Evolutionary conservation across 2,888 invertebrate genomes (phyloP).

Genomic region (Chymomyza amoena): DNA sequence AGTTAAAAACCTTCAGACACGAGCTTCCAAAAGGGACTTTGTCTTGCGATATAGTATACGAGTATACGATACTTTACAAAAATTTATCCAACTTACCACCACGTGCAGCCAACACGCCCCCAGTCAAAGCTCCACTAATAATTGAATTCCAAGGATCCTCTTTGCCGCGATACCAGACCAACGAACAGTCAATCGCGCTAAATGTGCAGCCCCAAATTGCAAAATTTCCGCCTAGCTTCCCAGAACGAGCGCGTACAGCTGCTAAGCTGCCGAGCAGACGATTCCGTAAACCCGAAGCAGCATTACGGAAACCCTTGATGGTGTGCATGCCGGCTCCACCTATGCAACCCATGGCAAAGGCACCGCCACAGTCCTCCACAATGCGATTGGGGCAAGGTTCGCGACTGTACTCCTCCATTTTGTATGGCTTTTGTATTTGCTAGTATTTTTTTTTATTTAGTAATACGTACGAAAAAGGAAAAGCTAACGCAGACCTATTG

Average conservation of each 20-base stretch:
- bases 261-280: conserved; percentile 50
- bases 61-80: no score
- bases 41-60: no score
- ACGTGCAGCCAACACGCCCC: conserved; percentile 53
- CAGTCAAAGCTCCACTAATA: conserved; percentile 58
- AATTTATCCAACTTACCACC: conserved; percentile 9
- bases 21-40: no score
- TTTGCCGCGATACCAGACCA: conserved; percentile 50
- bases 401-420: conserved; percentile 95
- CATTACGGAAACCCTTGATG: conserved; percentile 97
- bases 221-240: conserved; percentile 54
- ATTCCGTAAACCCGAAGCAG: conserved; percentile 84
- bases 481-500: not conserved
- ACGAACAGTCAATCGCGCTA: conserved; percentile 55
- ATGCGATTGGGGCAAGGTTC: conserved; percentile 99
- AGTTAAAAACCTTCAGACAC: no score
- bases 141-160: conserved; percentile 68
- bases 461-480: not conserved
- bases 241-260: conserved; percentile 50
- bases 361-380: conserved; percentile 98
- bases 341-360: conserved; percentile 99
- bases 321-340: conserved; percentile 99
- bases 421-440: not conserved
- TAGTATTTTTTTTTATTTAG: not conserved
- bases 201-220: conserved; percentile 60